phyloP scores from a whole-genome alignment of 2,797 vertebrate species.

The Serranus cabrilla region DNA sequence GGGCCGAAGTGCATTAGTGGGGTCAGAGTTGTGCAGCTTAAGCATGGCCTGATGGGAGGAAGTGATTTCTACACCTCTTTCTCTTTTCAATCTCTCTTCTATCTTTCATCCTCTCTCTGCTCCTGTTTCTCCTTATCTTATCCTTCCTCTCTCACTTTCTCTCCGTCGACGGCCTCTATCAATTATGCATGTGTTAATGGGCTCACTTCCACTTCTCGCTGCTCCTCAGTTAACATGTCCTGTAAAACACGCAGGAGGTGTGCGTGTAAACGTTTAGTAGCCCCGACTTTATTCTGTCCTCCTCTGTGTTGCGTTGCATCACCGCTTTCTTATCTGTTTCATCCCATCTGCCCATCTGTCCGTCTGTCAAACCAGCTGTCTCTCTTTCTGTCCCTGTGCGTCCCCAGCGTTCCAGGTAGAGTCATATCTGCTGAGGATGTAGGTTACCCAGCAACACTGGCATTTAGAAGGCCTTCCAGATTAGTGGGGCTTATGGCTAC shows the following conservation, averaged over 20 bases:
- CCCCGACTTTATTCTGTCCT: background rate
- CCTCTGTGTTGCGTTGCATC: slow-evolving; percentile 27
- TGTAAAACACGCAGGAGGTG: slow-evolving; percentile 39
- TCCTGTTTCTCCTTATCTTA: background rate
- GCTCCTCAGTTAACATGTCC: slow-evolving; percentile 8
- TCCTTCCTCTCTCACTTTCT: slow-evolving; percentile 1
- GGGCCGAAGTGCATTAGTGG: background rate
- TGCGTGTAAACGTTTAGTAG: background rate
- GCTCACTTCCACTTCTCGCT: slow-evolving; percentile 30
- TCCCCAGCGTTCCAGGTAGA: slow-evolving; percentile 40
- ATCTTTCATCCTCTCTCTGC: background rate
- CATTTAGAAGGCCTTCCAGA: slow-evolving; percentile 56
- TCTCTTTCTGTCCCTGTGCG: background rate
- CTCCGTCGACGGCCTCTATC: slow-evolving; percentile 14
- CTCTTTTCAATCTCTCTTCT: background rate
- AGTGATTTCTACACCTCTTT: background rate
- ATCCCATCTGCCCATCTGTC: slow-evolving; percentile 24
- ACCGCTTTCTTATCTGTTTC: slow-evolving; percentile 31
- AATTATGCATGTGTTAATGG: slow-evolving; percentile 52
- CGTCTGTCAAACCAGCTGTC: slow-evolving; percentile 31
- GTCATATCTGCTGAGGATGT: slow-evolving; percentile 48
- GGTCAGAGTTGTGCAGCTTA: background rate
- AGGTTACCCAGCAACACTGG: slow-evolving; percentile 65
- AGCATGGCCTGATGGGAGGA: background rate
- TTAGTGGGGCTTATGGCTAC: slow-evolving; percentile 66